phyloP scores from a whole-genome alignment of 1,140 invertebrate species.

The Pogonomyrmex californicus region DNA sequence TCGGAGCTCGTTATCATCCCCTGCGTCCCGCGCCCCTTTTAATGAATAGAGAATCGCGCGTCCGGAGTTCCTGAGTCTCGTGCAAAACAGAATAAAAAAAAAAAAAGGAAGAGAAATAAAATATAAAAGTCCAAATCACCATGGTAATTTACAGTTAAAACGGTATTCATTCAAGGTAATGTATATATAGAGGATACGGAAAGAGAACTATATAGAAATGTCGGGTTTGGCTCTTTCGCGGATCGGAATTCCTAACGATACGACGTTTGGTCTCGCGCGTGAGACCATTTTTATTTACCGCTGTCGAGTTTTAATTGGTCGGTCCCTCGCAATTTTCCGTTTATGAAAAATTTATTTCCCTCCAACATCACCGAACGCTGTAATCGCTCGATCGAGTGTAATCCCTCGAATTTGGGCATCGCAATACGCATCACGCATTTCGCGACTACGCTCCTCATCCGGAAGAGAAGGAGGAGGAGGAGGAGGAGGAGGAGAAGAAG shows the following conservation, averaged over 20 bases:
- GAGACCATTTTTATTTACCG: background rate
- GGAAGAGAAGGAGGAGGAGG: background rate
- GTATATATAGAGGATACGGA: background rate
- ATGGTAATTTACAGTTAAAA: background rate
- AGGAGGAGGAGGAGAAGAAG: background rate
- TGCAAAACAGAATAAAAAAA: background rate
- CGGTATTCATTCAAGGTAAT: background rate
- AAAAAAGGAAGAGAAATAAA: background rate
- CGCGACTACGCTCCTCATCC: background rate
- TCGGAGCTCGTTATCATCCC: slow-evolving; percentile 16
- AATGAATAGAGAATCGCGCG: background rate
- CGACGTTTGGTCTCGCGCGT: background rate
- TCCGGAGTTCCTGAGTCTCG: background rate
- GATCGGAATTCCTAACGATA: background rate
- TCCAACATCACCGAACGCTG: background rate
- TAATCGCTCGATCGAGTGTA: background rate
- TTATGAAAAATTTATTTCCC: background rate
- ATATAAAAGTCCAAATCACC: background rate
- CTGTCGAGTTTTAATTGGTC: background rate
- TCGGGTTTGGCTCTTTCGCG: background rate
- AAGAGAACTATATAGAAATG: background rate
- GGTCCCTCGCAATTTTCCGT: background rate
- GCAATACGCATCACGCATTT: slow-evolving; percentile 1
- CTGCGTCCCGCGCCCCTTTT: background rate
- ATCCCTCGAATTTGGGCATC: slow-evolving; percentile 6